A percentile compares a stretch with the other conserved stretches of the same genome.
Evolutionary conservation across 2,888 invertebrate species (phyloP).

Genomic region (Ochlodes sylvanus): DNA sequence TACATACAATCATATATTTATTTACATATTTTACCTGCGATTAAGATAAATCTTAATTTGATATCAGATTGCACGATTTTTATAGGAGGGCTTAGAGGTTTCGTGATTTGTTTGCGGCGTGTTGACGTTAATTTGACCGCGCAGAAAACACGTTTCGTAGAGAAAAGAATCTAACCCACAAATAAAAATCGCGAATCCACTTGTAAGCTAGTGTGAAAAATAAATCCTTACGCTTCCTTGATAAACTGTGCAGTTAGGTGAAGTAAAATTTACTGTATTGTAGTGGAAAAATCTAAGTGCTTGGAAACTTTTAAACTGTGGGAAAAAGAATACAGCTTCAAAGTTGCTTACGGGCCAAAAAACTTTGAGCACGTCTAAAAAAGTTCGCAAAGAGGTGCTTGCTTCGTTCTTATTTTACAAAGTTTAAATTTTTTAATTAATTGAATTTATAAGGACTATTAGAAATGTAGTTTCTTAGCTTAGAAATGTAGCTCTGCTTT

Average conservation of each 20-base stretch:
- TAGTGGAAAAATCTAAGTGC: conserved; percentile 4
- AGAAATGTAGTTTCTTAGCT: not conserved
- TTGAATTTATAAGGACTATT: not conserved
- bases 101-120: no score
- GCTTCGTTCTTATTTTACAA: conserved; percentile 1
- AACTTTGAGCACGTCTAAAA: conserved; percentile 6
- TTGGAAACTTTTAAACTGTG: conserved; percentile 16
- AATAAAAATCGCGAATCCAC: not conserved
- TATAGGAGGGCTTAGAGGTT: no score
- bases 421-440: not conserved
- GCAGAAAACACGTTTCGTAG: no score
- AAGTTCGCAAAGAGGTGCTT: conserved; percentile 6
- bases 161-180: no score
- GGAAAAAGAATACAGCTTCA: conserved; percentile 5
- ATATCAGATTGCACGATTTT: no score
- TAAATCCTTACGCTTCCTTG: not conserved
- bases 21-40: no score
- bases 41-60: no score
- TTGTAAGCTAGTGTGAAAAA: not conserved
- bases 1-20: no score
- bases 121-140: no score
- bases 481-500: no score
- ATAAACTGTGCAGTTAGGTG: not conserved
- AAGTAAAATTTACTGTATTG: conserved; percentile 4
- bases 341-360: conserved; percentile 20